Conservation (phyloP, 2,113 vertebrate genomes). For the Sorex fumeus region DNA sequence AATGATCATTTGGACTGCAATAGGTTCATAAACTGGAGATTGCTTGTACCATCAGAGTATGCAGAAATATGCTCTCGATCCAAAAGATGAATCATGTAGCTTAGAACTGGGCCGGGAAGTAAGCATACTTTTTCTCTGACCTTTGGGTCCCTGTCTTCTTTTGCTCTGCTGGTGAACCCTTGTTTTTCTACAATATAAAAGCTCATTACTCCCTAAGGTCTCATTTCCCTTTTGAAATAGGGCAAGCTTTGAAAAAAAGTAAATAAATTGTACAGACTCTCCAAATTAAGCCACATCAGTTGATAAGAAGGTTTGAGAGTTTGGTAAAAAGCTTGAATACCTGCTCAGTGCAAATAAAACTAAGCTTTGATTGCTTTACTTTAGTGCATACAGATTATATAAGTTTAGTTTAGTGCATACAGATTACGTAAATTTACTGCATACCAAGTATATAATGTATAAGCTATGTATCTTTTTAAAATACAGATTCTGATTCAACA, state of each 20-base stretch:
- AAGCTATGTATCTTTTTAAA: constrained; percentile 18
- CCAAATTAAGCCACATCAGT: constrained; percentile 54
- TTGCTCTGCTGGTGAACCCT: constrained; percentile 70
- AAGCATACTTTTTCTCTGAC: constrained; percentile 65
- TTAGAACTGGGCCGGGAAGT: not conserved
- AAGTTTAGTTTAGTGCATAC: not conserved
- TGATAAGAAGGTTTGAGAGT: constrained; percentile 37
- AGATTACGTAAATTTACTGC: constrained; percentile 5
- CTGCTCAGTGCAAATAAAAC: constrained; percentile 34
- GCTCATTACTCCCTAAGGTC: constrained; percentile 59
- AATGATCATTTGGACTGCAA: not conserved
- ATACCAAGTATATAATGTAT: not conserved
- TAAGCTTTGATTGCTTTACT: constrained; percentile 47
- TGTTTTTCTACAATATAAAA: constrained; percentile 78
- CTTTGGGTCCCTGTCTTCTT: constrained; percentile 57
- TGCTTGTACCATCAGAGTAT: not conserved
- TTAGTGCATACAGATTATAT: not conserved
- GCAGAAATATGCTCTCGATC: constrained; percentile 28
- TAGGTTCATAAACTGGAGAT: not conserved
- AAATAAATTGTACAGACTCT: constrained; percentile 64
- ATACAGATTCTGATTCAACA: not conserved
- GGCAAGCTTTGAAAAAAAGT: constrained; percentile 32
- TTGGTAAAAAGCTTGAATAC: constrained; percentile 39
- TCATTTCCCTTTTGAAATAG: constrained; percentile 73
- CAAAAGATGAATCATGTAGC: constrained; percentile 29